Evolutionary conservation across 2,797 vertebrate genomes (phyloP).

Genomic region (Melanotaenia trifasciata): DNA sequence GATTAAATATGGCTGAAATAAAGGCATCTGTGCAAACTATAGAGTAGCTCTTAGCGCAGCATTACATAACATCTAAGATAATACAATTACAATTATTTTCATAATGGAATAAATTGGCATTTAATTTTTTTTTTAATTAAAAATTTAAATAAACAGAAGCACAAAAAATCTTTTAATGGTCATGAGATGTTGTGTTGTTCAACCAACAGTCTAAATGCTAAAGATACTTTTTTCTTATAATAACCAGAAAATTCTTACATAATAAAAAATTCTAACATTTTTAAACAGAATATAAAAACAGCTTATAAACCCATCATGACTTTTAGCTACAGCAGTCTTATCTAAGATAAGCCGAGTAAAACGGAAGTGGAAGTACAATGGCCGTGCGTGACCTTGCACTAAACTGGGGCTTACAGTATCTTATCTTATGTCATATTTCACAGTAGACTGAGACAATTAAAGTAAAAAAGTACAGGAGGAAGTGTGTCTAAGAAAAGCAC

Average conservation of each 20-base stretch:
- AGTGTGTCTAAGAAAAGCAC: background rate
- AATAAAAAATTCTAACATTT: background rate
- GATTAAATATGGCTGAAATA: background rate
- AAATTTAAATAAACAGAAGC: background rate
- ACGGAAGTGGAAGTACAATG: slow-evolving; percentile 5
- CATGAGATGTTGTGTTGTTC: background rate
- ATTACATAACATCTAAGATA: background rate
- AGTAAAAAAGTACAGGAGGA: background rate
- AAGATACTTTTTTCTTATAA: background rate
- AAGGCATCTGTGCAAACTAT: slow-evolving; percentile 12
- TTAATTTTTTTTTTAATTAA: background rate
- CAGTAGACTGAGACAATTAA: background rate
- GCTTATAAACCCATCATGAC: background rate
- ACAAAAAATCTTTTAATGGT: background rate
- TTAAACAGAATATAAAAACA: background rate
- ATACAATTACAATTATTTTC: background rate
- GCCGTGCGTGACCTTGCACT: background rate
- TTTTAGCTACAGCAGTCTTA: background rate
- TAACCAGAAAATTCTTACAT: background rate
- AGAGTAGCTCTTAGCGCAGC: background rate
- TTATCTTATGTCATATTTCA: background rate
- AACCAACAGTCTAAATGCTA: background rate
- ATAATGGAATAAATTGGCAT: background rate
- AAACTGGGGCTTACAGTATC: background rate
- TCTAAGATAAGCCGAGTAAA: background rate